Conservation (phyloP, 2,797 vertebrate species). For the Tokudaia tokunoshimensis region DNA sequence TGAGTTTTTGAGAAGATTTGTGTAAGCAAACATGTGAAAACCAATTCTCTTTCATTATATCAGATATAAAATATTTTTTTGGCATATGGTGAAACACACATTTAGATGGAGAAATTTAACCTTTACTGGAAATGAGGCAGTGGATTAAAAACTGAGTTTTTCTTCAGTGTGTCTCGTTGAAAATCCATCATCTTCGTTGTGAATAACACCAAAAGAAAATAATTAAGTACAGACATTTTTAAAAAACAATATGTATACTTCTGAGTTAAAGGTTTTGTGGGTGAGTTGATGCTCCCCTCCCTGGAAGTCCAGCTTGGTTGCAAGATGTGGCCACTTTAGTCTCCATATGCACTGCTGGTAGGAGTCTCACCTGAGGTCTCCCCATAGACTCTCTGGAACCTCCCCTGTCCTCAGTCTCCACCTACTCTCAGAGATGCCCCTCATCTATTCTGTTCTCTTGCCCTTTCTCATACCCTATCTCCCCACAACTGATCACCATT, state of each 20-base stretch:
- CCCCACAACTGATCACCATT: neutral
- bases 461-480: neutral
- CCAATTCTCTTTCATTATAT: neutral
- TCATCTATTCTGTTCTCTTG: neutral
- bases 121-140: neutral
- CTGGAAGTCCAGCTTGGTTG: neutral
- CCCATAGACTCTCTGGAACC: neutral
- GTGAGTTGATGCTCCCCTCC: neutral
- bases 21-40: neutral
- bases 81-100: neutral
- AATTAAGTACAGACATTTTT: neutral
- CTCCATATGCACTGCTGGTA: neutral
- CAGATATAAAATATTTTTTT: neutral
- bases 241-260: conserved; percentile 1
- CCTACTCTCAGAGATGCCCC: neutral
- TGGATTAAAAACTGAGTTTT: conserved; percentile 12
- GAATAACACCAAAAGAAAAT: neutral
- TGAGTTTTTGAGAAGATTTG: neutral
- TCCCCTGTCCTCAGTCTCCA: neutral
- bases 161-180: neutral
- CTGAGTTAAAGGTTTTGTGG: neutral
- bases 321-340: neutral
- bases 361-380: neutral
- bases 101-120: conserved; percentile 26
- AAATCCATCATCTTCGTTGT: neutral